Evolutionary conservation across 2,113 vertebrate species (phyloP).

Genomic region (Solea senegalensis): DNA sequence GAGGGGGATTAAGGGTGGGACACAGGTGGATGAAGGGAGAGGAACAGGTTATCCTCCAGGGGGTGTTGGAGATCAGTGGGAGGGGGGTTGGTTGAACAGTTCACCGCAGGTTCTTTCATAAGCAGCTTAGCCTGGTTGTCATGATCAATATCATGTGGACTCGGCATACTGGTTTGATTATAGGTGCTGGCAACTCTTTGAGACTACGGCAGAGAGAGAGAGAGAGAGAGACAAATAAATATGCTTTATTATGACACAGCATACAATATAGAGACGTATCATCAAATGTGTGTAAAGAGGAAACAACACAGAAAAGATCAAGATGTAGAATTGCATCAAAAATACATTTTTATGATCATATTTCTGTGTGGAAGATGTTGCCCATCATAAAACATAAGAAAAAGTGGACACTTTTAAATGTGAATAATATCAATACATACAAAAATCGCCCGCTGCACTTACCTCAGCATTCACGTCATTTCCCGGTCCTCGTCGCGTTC

Average conservation of each 20-base stretch:
- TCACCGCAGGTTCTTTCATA: constrained; percentile 61
- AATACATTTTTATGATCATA: neutral
- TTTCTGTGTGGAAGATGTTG: neutral
- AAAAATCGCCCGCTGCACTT: neutral
- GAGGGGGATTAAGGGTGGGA: constrained; percentile 53
- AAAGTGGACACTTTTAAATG: too few relatives aligned
- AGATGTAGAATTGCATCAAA: too few relatives aligned
- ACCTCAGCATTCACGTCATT: constrained; percentile 30
- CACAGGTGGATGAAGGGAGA: constrained; percentile 39
- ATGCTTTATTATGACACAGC: neutral
- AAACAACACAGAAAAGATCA: neutral
- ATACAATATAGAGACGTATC: neutral
- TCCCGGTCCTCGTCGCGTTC: constrained; percentile 12
- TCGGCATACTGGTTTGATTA: constrained; percentile 52
- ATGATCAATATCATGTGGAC: constrained; percentile 48
- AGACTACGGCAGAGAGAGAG: neutral
- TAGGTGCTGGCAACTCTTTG: constrained; percentile 10
- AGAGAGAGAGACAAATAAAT: too few relatives aligned
- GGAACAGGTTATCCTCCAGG: constrained; percentile 52
- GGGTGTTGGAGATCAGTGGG: constrained; percentile 20
- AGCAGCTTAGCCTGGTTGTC: constrained; percentile 68
- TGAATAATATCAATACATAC: too few relatives aligned
- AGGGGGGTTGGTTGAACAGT: constrained; percentile 30
- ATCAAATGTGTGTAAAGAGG: neutral
- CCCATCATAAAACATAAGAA: neutral